Evolutionary conservation across 1,140 invertebrate genomes (phyloP), one percentile per base, ranked within the genome.

Genomic region (Steinernema feltiae): DNA sequence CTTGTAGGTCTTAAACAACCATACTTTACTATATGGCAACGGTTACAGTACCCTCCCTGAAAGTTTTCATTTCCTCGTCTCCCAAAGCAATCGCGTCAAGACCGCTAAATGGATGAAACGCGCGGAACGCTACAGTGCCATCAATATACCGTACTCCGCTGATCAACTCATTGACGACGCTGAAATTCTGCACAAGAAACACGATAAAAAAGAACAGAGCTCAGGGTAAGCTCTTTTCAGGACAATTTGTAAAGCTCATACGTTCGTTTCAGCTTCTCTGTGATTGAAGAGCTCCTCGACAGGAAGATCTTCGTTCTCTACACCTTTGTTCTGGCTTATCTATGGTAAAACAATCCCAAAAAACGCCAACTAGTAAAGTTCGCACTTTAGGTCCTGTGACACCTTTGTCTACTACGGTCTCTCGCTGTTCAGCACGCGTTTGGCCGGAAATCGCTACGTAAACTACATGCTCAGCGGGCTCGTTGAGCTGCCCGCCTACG

Each of bases 341-440:
- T n/a, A 72, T 48, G 2, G 3, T 27, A 35, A 41, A 41, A n/a
- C n/a, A n/a, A n/a, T n/a, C n/a, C n/a, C n/a, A n/a, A n/a, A n/a
- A n/a, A n/a, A 31, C 24, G n/a, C n/a, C n/a, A n/a, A n/a, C n/a
- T n/a, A n/a, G n/a, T n/a, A n/a, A n/a, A 69, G 27, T 24, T 83
- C n/a, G n/a, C n/a, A n/a, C n/a, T 82, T 21, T 69, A 87, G 87
- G 87, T 82, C 82, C 29, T 76, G 76, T 2, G 85, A 85, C 76
- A 85, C 82, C 69, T 75, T 88, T 69, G 86, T 87, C 3, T 88
- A 88, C 76, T 88, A 87, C 75, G 88, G 87, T 21, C 76, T 88
- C 46, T 83, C 83, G 21, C 75, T 88, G 32, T 85, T 84, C 30
- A 82, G 84, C 7, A 75, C 83, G 0, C 71, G 85, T 21, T 46